Conservation (phyloP, 1,140 invertebrate species). For the Zaprionus tsacasi region DNA sequence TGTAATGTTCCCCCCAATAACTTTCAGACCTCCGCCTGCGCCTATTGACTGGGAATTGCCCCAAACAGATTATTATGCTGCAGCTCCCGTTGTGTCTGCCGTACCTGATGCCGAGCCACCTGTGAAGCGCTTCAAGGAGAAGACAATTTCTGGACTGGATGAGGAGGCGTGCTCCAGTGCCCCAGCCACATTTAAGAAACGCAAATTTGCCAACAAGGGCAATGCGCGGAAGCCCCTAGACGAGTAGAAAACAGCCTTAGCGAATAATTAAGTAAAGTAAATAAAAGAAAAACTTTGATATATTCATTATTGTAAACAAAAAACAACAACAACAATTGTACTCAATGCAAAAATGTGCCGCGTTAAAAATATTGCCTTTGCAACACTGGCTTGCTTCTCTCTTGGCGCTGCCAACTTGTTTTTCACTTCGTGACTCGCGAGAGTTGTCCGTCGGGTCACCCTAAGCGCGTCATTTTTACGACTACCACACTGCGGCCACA, state of each 20-base stretch:
- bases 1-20: background rate
- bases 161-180: conserved; percentile 76
- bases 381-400: background rate
- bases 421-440: background rate
- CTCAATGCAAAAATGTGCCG: background rate
- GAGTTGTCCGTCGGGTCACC: conserved; percentile 1
- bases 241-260: conserved; percentile 65
- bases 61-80: conserved; percentile 78
- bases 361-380: background rate
- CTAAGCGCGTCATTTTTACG: background rate
- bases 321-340: background rate
- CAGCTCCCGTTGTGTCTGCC: conserved; percentile 66
- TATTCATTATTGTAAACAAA: background rate
- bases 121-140: conserved; percentile 88
- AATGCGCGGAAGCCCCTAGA: conserved; percentile 86
- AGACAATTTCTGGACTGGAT: conserved; percentile 85
- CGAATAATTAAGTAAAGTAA: background rate
- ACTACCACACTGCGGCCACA: conserved; percentile 11
- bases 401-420: conserved; percentile 17
- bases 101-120: conserved; percentile 80
- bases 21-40: conserved; percentile 64
- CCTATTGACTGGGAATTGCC: conserved; percentile 87
- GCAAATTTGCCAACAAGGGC: conserved; percentile 86
- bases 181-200: conserved; percentile 87
- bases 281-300: background rate